Base-by-base conservation (phyloP, 1,140 invertebrate species). In the Campoletis sonorensis region DNA sequence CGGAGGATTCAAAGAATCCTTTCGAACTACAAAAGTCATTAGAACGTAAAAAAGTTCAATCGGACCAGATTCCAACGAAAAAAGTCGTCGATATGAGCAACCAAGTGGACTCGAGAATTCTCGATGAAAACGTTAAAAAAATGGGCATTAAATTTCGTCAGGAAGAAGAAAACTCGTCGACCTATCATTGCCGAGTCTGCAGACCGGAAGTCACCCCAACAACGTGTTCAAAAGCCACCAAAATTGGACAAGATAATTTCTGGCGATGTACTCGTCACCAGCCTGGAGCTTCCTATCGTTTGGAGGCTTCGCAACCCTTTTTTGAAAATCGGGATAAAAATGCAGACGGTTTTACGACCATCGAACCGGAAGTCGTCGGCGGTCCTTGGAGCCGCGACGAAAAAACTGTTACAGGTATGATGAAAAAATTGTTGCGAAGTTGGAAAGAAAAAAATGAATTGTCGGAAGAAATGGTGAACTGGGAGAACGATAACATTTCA, bases 231-330 rank as follows among this genome's bases (percentile, higher is more conserved):
- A 78, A 13, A 0, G 73, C 73, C 1, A 26, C 26, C 27, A 64
- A 7, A 64, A n/a, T n/a, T n/a, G 26, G 10, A 13, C 33, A 78
- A 18, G 76, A 67, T 7, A 67, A 77, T 37, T 77, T 77, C n/a
- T 78, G 76, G 76, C 16, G 27, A 16, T 78, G 76, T 27, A 67
- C 58, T 21, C 40, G 37, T 45, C 61, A 78, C 45, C 76, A 78
- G 51, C 76, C 76, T 1, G 76, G 76, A 23, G 30, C 76, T 21
- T 78, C 58, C 45, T 78, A 78, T 67, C 76, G 76, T 23, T 7
- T 78, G n/a, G 76, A 67, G 7, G 37, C 51, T 18, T 54, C 51
- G 51, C 51, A 54, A 54, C n/a, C 3, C 0, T 54, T 1, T 18
- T 33, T 7, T 7, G 30, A 33, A 33, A 7, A 33, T 7, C 30